Base-by-base conservation (phyloP, 2,113 vertebrate genomes). In the Neogale vison region DNA sequence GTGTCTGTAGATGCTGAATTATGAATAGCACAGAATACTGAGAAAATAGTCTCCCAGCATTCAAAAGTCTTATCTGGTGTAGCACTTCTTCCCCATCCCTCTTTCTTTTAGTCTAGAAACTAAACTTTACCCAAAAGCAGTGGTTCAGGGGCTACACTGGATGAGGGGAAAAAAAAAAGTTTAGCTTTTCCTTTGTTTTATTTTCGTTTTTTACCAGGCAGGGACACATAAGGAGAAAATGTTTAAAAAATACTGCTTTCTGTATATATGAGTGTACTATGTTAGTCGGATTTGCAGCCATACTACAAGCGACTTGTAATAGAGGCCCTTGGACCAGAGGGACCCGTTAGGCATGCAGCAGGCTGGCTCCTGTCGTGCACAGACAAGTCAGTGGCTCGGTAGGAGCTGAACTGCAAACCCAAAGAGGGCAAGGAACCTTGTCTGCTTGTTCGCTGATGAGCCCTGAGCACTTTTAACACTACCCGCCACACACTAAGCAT, bases 201-300 rank as follows among this genome's bases (percentile, higher is more conserved):
- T 34, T 92, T 92, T 95, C n/a, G n/a, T 90, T 69, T 97, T 71
- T 81, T 71, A 34, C 14, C 55, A 71, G n/a, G 39, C 39, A 67
- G 5, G 17, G 55, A 31, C 57, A 90, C 55, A 15, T 69, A 80
- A 92, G 45, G 57, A 79, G 24, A 59, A 79, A 81, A 59, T 13
- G 10, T 79, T 24, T 63, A 0, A 14, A 34, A 42, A 86, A 65
- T 45, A 92, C 31, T 72, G 50, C 82, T 88, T 95, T 55, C 65
- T 89, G 21, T 23, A 26, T 29, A 79, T 67, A 42, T 52, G 45
- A 63, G 12, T n/a, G 14, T 29, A 90, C 7, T 52, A 4, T 39
- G 45, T 81, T 67, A 72, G 26, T 15, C 79, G 34, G 59, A 88
- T 24, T 50, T 65, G 39, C 10, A 59, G 45, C 23, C 57, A 20